A percentile compares a stretch with the other conserved stretches of the same genome.
phyloP scores from a whole-genome alignment of 2,113 vertebrate genomes.

The Megaptera novaeangliae region DNA sequence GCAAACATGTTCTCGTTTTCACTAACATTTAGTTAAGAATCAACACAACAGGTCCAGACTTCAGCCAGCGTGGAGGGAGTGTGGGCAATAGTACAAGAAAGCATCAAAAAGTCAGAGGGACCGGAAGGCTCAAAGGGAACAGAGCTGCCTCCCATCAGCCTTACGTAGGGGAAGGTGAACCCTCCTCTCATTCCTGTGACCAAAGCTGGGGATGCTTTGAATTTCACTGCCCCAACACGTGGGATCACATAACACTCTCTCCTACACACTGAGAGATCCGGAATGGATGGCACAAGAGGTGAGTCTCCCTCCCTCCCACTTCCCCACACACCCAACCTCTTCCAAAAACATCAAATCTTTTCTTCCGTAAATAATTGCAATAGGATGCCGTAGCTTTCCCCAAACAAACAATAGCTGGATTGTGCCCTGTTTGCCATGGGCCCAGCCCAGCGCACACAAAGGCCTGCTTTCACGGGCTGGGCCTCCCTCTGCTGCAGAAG shows the following conservation, averaged over 20 bases:
- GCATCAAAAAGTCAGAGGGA: not conserved
- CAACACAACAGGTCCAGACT: not conserved
- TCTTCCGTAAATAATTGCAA: conserved; percentile 94
- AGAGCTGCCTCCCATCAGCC: not conserved
- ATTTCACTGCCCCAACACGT: not conserved
- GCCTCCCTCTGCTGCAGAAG: conserved; percentile 45
- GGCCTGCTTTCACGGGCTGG: conserved; percentile 81
- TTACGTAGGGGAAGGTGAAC: not conserved
- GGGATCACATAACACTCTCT: no score
- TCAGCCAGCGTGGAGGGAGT: not conserved
- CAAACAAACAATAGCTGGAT: conserved; percentile 89
- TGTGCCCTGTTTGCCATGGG: conserved; percentile 86
- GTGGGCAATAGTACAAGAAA: accelerated
- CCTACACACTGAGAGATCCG: not conserved
- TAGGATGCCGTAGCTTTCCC: conserved; percentile 83
- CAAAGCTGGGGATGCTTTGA: not conserved
- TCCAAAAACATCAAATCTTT: conserved; percentile 87
- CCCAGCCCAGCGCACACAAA: conserved; percentile 85
- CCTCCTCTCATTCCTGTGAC: not conserved
- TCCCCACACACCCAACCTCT: conserved; percentile 65
- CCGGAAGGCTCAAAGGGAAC: not conserved
- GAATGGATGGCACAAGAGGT: conserved; percentile 47
- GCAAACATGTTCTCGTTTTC: not conserved
- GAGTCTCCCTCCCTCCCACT: conserved; percentile 55
- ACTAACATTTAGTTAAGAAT: not conserved